Conservation (phyloP, 2,888 invertebrate genomes). For the Stomorhina lunata region DNA sequence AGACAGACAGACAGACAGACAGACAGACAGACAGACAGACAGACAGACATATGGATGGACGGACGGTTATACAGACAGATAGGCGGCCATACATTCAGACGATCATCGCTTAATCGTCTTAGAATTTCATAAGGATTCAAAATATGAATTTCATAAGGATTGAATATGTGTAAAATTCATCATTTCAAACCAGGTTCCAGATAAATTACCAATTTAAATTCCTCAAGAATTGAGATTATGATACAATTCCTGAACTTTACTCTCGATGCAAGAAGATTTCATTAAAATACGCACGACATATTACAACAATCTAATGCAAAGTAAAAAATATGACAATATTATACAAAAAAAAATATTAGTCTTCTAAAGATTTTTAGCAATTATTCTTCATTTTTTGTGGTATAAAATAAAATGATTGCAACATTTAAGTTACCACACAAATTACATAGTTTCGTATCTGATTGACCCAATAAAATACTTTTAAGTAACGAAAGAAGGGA, state of each 20-base stretch:
- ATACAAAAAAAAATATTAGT: conserved; percentile 1
- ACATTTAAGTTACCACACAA: conserved; percentile 44
- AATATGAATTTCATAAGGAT: too few species aligned
- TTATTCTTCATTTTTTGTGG: background rate
- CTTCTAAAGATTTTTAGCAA: background rate
- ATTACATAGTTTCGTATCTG: conserved; percentile 60
- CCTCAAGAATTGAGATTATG: too few species aligned
- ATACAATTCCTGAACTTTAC: background rate
- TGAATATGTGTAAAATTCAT: too few species aligned
- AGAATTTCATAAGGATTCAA: too few species aligned
- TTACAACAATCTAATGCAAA: conserved; percentile 12
- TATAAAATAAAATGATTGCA: conserved; percentile 34
- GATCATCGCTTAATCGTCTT: too few species aligned
- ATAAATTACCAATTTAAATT: too few species aligned
- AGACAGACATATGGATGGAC: too few species aligned
- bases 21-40: too few species aligned
- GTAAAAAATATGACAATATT: conserved; percentile 3
- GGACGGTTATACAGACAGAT: too few species aligned
- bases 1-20: too few species aligned
- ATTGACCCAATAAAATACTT: conserved; percentile 64
- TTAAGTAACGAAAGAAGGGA: conserved; percentile 16
- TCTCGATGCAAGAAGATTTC: background rate
- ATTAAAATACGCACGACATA: conserved; percentile 49
- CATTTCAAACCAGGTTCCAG: too few species aligned
- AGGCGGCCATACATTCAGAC: too few species aligned